phyloP scores from a whole-genome alignment of 2,888 invertebrate species.

The Meghimatium bilineatum region DNA sequence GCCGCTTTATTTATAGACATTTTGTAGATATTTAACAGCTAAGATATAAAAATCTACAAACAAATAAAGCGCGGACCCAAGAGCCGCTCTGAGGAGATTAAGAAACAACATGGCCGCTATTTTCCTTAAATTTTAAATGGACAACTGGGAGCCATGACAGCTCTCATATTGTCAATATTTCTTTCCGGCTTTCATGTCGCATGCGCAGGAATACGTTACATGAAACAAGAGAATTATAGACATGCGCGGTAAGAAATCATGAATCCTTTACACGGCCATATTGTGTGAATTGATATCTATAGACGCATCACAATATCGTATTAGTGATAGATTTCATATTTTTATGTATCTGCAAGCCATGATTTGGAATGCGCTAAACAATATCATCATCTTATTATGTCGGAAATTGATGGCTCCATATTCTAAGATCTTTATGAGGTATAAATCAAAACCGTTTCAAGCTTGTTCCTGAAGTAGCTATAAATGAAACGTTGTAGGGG shows the following conservation, averaged over 20 bases:
- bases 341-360: slow-evolving; percentile 35
- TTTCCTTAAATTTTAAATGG: slow-evolving; percentile 27
- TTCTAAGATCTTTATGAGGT: slow-evolving; percentile 39
- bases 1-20: background rate
- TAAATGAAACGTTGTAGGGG: slow-evolving; percentile 43
- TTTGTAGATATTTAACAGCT: background rate
- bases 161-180: slow-evolving; percentile 8
- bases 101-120: slow-evolving; percentile 20
- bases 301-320: slow-evolving; percentile 21
- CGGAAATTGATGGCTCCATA: slow-evolving; percentile 34
- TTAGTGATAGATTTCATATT: slow-evolving; percentile 41
- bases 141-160: slow-evolving; percentile 23
- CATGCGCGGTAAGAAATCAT: slow-evolving; percentile 30
- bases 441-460: slow-evolving; percentile 40
- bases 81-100: background rate
- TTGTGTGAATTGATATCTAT: slow-evolving; percentile 40
- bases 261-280: slow-evolving; percentile 27
- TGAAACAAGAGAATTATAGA: slow-evolving; percentile 24
- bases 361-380: slow-evolving; percentile 36
- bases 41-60: background rate
- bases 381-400: slow-evolving; percentile 30
- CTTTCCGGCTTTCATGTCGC: slow-evolving; percentile 29
- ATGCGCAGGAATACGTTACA: slow-evolving; percentile 21
- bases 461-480: slow-evolving; percentile 33
- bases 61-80: background rate